Conservation (phyloP, 1,140 invertebrate genomes). For the Drosophila willistoni region DNA sequence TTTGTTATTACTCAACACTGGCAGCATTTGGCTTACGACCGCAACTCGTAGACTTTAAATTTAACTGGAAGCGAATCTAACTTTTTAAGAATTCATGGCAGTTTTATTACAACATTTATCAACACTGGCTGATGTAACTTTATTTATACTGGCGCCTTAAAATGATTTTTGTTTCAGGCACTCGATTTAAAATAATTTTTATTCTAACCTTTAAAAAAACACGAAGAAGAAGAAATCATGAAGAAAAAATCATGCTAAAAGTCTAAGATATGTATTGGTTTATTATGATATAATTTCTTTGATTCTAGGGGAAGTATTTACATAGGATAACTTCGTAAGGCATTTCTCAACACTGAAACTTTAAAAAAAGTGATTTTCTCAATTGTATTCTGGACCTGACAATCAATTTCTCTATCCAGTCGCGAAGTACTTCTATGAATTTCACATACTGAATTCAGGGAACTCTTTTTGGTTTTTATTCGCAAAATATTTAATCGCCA, state of each 20-base stretch:
- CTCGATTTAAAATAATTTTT: too few relatives aligned
- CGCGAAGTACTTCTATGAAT: neutral
- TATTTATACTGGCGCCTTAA: neutral
- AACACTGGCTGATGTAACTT: neutral
- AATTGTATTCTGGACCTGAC: too few relatives aligned
- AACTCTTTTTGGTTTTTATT: neutral
- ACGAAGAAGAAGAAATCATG: too few relatives aligned
- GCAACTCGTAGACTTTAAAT: neutral
- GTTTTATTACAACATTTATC: neutral
- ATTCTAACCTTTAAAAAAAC: too few relatives aligned
- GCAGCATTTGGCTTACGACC: neutral
- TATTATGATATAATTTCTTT: too few relatives aligned
- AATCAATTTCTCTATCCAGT: too few relatives aligned
- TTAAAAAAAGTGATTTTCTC: too few relatives aligned
- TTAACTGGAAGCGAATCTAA: neutral
- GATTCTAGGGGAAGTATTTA: too few relatives aligned
- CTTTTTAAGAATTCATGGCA: neutral
- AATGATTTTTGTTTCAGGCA: neutral
- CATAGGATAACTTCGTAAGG: too few relatives aligned
- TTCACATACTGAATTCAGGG: neutral
- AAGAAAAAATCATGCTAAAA: too few relatives aligned
- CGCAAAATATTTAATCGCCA: neutral
- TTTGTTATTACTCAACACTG: slow-evolving; percentile 11
- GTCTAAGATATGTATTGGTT: too few relatives aligned
- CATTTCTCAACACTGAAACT: neutral